Evolutionary conservation across 2,888 invertebrate genomes (phyloP).

Genomic region (Brachypterus glaber): DNA sequence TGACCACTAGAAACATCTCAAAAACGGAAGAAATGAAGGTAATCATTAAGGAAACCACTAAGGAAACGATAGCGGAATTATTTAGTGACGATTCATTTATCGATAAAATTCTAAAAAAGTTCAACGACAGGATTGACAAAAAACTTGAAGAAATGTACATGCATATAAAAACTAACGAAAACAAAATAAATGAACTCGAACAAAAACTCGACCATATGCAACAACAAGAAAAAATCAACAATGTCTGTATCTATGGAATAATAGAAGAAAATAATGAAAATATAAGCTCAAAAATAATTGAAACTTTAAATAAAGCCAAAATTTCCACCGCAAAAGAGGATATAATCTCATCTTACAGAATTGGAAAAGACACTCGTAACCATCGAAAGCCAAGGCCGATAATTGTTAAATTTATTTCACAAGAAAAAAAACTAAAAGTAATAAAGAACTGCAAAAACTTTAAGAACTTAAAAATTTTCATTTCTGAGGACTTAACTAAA

Average conservation of each 20-base stretch:
- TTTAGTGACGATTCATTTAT: too few species aligned
- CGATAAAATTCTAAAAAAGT: too few species aligned
- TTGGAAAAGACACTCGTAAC: not conserved
- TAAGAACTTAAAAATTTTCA: not conserved
- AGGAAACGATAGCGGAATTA: too few species aligned
- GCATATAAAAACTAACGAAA: conserved; percentile 11
- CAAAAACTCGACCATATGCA: not conserved
- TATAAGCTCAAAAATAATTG: not conserved
- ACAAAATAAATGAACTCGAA: not conserved
- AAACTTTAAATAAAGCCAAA: not conserved
- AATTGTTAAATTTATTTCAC: not conserved
- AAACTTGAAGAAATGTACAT: too few species aligned
- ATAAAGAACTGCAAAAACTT: not conserved
- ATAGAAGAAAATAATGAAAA: not conserved
- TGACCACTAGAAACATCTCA: too few species aligned
- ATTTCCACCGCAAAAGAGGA: not conserved
- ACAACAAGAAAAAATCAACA: not conserved
- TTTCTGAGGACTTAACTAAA: not conserved
- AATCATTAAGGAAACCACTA: too few species aligned
- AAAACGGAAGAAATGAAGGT: too few species aligned
- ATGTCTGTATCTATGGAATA: not conserved
- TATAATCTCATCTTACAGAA: not conserved
- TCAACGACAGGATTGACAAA: too few species aligned
- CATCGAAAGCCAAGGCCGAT: not conserved
- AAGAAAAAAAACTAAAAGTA: not conserved